Base-by-base conservation (phyloP, 2,888 invertebrate genomes). In the Eilema griseolum region DNA sequence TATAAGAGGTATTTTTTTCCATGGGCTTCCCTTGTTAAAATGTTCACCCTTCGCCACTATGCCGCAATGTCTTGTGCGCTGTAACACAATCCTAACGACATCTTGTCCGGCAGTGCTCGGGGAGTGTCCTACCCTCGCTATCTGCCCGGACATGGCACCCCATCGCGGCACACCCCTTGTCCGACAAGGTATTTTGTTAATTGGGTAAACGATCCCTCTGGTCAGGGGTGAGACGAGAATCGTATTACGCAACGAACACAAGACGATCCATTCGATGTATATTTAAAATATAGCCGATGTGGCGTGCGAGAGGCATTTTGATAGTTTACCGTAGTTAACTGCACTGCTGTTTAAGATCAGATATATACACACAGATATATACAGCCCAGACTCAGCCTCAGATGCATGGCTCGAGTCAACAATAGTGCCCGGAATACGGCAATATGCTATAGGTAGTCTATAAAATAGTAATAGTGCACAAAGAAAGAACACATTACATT, bases 201-300 rank as follows among this genome's bases (percentile, higher is more conserved):
- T 68, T 71, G 61, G 65, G 71, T 65, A 68, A 71, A 71, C 61
- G 64, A 24, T 65, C 65, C 63, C 63, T 23, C 4, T 57, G 67
- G 23, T 57, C 59, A 59, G 52, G 24, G 63, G 37, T 31, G 20
- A 23, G 11, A 24, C 20, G 14, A 31, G 46, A 14, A 10, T 26
- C 63, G 28, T 57, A 31, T 65, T 52, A 56, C 56, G 65, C 33
- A 65, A 33, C 8, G 66, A 10, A 20, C 5, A n/a, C 31, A 57
- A 56, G 65, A 23, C 33, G 11, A 23, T 23, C 26, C 5, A 52
- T 46, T 64, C 23, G 16, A 16, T 46, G 20, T 46, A 20, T 20
- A 20, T 20, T 59, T 59, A 24, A 24, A 12, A 24, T 7, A 37
- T 12, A 1, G n/a, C n/a, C n/a, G n/a, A n/a, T 14, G 4, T 24